Percentiles rank a stretch among this genome's conserved stretches.
Conservation (phyloP, 1,140 invertebrate species). For the Apis cerana region DNA sequence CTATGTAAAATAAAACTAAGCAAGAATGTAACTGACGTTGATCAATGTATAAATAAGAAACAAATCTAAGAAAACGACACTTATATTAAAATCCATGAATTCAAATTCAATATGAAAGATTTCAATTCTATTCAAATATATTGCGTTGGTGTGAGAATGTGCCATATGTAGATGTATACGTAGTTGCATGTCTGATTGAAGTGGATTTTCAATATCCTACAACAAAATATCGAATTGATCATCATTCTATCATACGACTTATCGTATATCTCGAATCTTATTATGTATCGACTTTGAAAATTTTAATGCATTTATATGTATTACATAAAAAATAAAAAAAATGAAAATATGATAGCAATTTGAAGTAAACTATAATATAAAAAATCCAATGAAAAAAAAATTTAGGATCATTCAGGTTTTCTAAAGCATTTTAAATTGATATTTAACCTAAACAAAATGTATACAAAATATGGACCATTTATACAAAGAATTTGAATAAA, state of each 20-base stretch:
- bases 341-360: neutral
- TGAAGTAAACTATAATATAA: no score
- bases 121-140: constrained; percentile 53
- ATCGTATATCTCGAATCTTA: constrained; percentile 24
- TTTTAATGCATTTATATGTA: neutral
- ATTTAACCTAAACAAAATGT: neutral
- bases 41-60: neutral
- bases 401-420: neutral
- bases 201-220: constrained; percentile 58
- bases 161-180: constrained; percentile 17
- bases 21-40: neutral
- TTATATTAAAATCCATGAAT: constrained; percentile 51
- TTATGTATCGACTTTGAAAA: constrained; percentile 6
- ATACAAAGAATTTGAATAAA: constrained; percentile 1
- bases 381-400: neutral
- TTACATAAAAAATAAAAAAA: neutral
- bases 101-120: constrained; percentile 60
- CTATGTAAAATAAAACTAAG: neutral
- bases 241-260: constrained; percentile 49
- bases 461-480: no score
- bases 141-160: neutral
- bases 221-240: constrained; percentile 28
- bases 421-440: neutral
- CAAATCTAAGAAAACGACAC: constrained; percentile 2
- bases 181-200: neutral